Percentiles rank a stretch among this genome's conserved stretches.
Evolutionary conservation across 2,888 invertebrate genomes (phyloP).

Genomic region (Podabrus alpinus): DNA sequence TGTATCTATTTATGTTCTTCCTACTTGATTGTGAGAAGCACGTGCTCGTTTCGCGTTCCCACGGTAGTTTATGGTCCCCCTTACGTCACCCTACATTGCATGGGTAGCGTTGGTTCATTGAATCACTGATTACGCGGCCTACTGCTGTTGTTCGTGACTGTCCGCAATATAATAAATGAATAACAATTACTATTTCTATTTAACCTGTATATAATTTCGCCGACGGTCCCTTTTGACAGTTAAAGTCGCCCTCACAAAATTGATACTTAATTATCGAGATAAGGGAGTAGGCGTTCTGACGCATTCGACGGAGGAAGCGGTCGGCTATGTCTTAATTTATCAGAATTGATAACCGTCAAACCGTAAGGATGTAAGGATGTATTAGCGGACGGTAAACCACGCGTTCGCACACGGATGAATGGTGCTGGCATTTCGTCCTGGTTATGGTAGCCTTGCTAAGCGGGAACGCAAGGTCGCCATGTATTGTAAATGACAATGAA

Average conservation of each 20-base stretch:
- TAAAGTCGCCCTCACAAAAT: background rate
- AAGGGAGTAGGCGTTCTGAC: background rate
- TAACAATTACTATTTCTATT: constrained; percentile 11
- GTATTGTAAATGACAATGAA: constrained; percentile 30
- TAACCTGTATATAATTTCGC: background rate
- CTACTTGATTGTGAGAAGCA: constrained; percentile 45
- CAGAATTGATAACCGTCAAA: background rate
- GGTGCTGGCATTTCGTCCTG: constrained; percentile 10
- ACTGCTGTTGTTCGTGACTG: constrained; percentile 25
- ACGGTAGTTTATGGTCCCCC: constrained; percentile 47
- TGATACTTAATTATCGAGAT: background rate
- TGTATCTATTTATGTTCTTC: constrained; percentile 15
- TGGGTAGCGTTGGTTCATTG: constrained; percentile 31
- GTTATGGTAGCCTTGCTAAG: constrained; percentile 22
- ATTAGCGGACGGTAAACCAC: constrained; percentile 9
- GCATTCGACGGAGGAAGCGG: background rate
- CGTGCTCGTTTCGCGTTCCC: constrained; percentile 58
- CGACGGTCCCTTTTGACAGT: background rate
- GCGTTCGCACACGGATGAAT: constrained; percentile 10
- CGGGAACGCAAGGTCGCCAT: constrained; percentile 29
- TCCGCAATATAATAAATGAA: constrained; percentile 23
- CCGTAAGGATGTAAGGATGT: background rate
- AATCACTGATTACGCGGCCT: constrained; percentile 31
- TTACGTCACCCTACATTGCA: constrained; percentile 53
- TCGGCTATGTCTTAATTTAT: background rate